These are phyloP conservation scores for Callinectes sapidus DNA, from an alignment of 2,888 invertebrate species.

Conservation along the genomic window DNA sequence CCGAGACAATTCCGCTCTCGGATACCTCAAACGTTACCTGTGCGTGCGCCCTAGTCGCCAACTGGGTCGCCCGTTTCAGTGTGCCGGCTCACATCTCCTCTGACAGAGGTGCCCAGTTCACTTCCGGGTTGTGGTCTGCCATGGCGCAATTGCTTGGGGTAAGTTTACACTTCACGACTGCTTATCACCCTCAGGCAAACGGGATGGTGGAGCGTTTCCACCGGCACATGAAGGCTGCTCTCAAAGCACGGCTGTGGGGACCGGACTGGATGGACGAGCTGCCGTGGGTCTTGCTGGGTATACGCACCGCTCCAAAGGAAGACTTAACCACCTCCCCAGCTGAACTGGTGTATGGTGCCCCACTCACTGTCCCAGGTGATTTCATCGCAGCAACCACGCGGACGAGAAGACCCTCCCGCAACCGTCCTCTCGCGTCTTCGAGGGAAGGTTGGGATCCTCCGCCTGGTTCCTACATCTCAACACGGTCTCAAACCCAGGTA, in stretches of 20 bases:
- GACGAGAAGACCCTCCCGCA: neutral
- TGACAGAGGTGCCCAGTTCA: conserved; percentile 15
- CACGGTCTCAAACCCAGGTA: neutral
- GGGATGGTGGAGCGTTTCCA: conserved; percentile 38
- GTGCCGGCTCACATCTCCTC: neutral
- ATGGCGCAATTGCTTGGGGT: neutral
- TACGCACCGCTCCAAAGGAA: conserved; percentile 29
- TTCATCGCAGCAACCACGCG: neutral
- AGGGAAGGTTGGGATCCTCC: neutral
- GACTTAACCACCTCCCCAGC: neutral
- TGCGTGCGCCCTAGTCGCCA: neutral
- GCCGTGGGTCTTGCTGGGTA: conserved; percentile 19
- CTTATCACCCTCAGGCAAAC: conserved; percentile 37
- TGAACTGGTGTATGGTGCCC: conserved; percentile 33
- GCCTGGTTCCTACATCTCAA: neutral
- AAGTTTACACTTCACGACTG: neutral
- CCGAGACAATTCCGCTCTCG: conserved; percentile 21
- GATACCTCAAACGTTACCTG: conserved; percentile 5
- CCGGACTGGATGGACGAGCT: conserved; percentile 39
- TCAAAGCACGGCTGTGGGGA: no score
- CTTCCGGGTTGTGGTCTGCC: conserved; percentile 14
- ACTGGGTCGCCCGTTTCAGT: neutral
- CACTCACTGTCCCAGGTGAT: neutral
- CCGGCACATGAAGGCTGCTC: no score
- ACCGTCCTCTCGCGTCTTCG: conserved; percentile 3